Percentiles rank a stretch among this genome's conserved stretches.
Evolutionary conservation across 2,888 invertebrate genomes (phyloP).

Genomic region (Candidula unifasciata): DNA sequence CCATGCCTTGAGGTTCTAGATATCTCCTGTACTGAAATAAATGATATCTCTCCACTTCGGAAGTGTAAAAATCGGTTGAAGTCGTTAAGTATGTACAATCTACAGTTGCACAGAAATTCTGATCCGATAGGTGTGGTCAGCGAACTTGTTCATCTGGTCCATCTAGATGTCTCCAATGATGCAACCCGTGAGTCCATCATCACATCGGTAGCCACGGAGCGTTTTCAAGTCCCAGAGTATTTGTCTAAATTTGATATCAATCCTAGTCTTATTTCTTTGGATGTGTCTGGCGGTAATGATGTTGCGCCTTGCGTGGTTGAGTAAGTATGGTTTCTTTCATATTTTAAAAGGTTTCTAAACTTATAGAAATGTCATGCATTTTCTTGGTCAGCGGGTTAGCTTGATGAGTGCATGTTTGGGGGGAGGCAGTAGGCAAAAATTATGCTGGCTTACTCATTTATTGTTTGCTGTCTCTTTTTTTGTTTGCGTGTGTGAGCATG

Average conservation of each 20-base stretch:
- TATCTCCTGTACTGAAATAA: constrained; percentile 83
- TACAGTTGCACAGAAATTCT: constrained; percentile 75
- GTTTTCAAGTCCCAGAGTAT: constrained; percentile 69
- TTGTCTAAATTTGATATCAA: constrained; percentile 75
- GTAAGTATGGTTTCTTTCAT: constrained; percentile 1
- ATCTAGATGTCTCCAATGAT: constrained; percentile 82
- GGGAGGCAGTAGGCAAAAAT: too few relatives aligned
- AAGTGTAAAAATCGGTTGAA: constrained; percentile 81
- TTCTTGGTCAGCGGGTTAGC: too few relatives aligned
- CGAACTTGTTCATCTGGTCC: constrained; percentile 80
- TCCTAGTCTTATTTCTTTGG: constrained; percentile 82
- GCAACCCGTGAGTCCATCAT: constrained; percentile 78
- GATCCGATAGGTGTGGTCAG: constrained; percentile 80
- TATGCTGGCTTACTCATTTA: too few relatives aligned
- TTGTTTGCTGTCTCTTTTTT: too few relatives aligned
- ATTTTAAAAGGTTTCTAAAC: too few relatives aligned
- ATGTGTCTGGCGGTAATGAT: constrained; percentile 83
- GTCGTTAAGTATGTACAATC: constrained; percentile 82
- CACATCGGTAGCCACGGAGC: constrained; percentile 76
- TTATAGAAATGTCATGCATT: too few relatives aligned
- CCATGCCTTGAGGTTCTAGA: constrained; percentile 83
- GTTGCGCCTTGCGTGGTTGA: constrained; percentile 71
- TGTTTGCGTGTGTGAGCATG: too few relatives aligned
- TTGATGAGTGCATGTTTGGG: too few relatives aligned
- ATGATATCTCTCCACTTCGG: constrained; percentile 82